phyloP scores from a whole-genome alignment of 2,888 invertebrate genomes.

The Cenopis cana region DNA sequence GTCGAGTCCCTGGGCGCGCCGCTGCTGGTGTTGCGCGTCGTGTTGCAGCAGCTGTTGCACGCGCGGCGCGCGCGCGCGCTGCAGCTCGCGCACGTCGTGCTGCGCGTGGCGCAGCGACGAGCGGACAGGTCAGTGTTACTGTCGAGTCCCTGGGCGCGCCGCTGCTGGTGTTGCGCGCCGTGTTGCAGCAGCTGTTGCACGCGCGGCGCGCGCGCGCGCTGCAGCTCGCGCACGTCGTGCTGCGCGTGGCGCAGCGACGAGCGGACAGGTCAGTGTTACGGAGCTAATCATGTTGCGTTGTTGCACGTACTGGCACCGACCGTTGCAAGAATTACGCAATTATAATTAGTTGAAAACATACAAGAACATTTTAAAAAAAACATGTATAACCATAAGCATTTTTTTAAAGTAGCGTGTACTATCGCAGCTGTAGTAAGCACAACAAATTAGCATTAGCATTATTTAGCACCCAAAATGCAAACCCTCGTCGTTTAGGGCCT shows the following conservation, averaged over 20 bases:
- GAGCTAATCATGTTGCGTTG: not conserved
- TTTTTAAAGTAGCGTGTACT: no score
- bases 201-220: constrained; percentile 48
- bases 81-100: constrained; percentile 63
- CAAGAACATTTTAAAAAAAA: no score
- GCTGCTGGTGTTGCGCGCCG: constrained; percentile 37
- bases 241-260: constrained; percentile 30
- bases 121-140: constrained; percentile 61
- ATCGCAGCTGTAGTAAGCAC: no score
- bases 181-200: constrained; percentile 59
- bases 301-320: constrained; percentile 46
- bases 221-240: constrained; percentile 63
- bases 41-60: constrained; percentile 60
- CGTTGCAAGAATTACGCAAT: no score
- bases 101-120: constrained; percentile 33
- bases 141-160: not conserved
- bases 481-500: no score
- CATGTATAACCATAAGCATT: no score
- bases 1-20: no score
- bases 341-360: no score
- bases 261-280: constrained; percentile 58
- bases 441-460: no score
- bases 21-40: constrained; percentile 1
- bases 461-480: no score
- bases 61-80: constrained; percentile 62